Base-by-base conservation (phyloP, 35 echinoderm and acorn worm genomes). In the Ptychodera flava region DNA sequence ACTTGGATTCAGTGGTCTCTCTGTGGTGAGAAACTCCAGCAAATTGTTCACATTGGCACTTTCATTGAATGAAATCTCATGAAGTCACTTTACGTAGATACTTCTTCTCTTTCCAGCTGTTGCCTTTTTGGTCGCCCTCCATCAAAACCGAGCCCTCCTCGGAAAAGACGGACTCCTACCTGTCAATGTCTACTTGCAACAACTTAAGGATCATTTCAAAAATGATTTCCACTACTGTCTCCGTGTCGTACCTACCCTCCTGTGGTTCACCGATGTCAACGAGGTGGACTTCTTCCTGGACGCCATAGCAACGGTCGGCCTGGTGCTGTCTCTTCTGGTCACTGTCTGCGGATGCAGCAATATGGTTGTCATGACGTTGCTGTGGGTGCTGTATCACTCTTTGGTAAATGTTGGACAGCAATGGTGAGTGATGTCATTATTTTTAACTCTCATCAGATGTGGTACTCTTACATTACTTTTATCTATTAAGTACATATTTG, bases 301-400 rank as follows among this genome's bases (percentile, higher is more conserved):
- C 45, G 83, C 77, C 16, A 78, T 99, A 79, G 96, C 96, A 29
- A 94, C 94, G 29, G 36, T 79, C 78, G 96, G 96, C 16, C 78
- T 99, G 52, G 79, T 79, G 29, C 38, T 94, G 85, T 92, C 96
- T 83, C 89, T 81, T 0, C 33, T 91, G 28, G 78, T 99, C 16
- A 16, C 94, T 29, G 32, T 99, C 32, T 52, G 81, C 38, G 96
- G 96, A 76, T 83, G 92, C 81, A 86, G 83, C 30, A 99, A 99
- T 80, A 99, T 99, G 96, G 81, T 93, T n/a, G 84, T 99, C 35
- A 99, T 94, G 96, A 35, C 86, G 33, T 31, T 77, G 27, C 83
- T 94, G 33, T 99, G 93, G 92, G 78, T 94, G 22, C 83, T 99
- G 0, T 99, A 99, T 78, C 96, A 99, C 45, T 99, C 96, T 28